A percentile compares a stretch with the other conserved stretches of the same genome.
Conservation (phyloP, 2,797 vertebrate genomes). For the Galagoides demidoff region DNA sequence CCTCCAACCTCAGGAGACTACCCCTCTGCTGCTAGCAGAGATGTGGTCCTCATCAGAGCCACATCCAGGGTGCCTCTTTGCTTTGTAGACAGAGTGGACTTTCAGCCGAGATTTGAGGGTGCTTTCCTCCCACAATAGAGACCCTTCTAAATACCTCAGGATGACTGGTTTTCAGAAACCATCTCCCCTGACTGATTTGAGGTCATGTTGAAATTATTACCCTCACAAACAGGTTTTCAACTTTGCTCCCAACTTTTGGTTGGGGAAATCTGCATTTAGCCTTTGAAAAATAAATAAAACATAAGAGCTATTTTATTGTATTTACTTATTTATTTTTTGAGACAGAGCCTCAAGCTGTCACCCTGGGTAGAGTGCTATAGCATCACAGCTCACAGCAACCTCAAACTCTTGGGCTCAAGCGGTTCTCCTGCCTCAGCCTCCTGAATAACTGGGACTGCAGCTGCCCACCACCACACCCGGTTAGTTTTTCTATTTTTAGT, state of each 20-base stretch:
- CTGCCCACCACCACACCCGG: too few species aligned
- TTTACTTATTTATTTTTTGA: too few species aligned
- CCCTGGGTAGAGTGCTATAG: too few species aligned
- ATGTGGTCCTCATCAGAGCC: not conserved
- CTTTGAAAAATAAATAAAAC: constrained; percentile 29
- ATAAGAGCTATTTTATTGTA: not conserved
- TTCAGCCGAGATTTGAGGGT: not conserved
- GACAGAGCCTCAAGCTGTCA: too few species aligned
- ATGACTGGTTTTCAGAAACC: not conserved
- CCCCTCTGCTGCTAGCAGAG: not conserved
- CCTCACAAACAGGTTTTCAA: constrained; percentile 33
- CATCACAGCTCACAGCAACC: too few species aligned
- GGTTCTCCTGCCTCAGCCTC: too few species aligned
- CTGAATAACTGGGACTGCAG: too few species aligned
- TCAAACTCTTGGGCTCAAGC: too few species aligned
- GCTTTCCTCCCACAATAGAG: not conserved
- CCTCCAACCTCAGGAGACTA: rapidly evolving
- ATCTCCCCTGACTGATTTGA: not conserved
- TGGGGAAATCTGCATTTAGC: constrained; percentile 20
- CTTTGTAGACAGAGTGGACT: not conserved
- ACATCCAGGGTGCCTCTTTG: not conserved
- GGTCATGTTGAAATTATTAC: constrained; percentile 5
- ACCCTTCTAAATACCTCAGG: not conserved
- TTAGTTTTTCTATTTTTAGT: too few species aligned
- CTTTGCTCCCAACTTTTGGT: constrained; percentile 23